A percentile compares a stretch with the other conserved stretches of the same genome.
phyloP scores from a whole-genome alignment of 2,888 invertebrate species.

The Callyntrura sp. region DNA sequence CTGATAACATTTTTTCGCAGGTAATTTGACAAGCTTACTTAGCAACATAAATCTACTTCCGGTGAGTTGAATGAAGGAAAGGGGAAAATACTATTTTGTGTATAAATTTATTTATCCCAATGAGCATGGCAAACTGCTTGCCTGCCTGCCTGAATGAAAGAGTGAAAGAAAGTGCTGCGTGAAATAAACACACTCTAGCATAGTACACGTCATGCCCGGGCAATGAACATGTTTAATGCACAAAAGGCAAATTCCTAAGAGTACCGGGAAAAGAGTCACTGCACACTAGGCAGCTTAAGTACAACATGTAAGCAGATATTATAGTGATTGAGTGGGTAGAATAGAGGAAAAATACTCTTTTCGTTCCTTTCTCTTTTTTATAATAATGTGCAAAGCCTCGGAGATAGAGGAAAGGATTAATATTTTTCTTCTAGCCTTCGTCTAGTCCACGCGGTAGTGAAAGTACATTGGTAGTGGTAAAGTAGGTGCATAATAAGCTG shows the following conservation, averaged over 20 bases:
- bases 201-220: background rate
- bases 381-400: slow-evolving; percentile 38
- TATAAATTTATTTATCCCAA: background rate
- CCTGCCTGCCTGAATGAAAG: background rate
- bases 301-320: slow-evolving; percentile 16
- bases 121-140: no score
- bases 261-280: slow-evolving; percentile 5
- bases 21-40: slow-evolving; percentile 66
- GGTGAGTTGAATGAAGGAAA: background rate
- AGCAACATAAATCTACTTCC: background rate
- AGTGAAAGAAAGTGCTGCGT: background rate
- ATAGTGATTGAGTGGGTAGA: slow-evolving; percentile 28
- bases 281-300: no score
- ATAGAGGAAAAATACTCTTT: slow-evolving; percentile 2
- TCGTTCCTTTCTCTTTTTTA: background rate
- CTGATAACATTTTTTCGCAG: slow-evolving; percentile 61
- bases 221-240: slow-evolving; percentile 5
- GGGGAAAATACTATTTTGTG: background rate
- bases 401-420: slow-evolving; percentile 37
- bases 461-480: background rate
- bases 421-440: slow-evolving; percentile 1
- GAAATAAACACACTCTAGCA: background rate
- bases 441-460: no score
- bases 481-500: background rate
- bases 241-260: slow-evolving; percentile 28